These are phyloP conservation scores for Chrysemys picta DNA, from an alignment of 2,113 vertebrate species.

Conservation along the genomic window DNA sequence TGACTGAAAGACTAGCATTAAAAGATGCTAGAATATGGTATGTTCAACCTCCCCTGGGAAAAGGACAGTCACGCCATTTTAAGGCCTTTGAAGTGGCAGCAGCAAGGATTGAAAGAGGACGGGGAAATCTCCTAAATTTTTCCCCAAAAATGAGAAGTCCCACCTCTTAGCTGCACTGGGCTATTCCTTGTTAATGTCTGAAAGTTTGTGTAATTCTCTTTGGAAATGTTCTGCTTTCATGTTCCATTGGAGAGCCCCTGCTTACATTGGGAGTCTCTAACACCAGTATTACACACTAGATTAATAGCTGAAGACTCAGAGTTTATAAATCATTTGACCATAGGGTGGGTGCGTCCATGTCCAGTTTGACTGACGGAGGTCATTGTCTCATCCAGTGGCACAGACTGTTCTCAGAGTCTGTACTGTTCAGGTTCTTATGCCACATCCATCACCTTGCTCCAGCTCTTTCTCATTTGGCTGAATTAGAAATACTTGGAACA, in stretches of 20 bases:
- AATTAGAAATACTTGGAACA: slow-evolving; percentile 10
- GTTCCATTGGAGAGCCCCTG: background rate
- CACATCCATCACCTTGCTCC: background rate
- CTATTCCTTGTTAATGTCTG: background rate
- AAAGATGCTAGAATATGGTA: background rate
- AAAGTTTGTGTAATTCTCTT: background rate
- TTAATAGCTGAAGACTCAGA: background rate
- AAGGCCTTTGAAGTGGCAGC: background rate
- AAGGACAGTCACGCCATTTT: background rate
- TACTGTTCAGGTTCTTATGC: background rate
- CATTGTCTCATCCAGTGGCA: background rate
- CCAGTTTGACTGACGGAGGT: background rate
- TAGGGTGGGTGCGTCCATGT: background rate
- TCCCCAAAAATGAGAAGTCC: background rate
- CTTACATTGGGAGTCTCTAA: background rate
- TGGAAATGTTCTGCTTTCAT: background rate
- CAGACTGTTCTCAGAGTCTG: background rate
- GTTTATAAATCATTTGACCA: background rate
- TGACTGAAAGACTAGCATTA: background rate
- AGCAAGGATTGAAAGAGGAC: no score
- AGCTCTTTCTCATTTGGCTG: slow-evolving; percentile 5
- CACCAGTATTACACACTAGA: background rate
- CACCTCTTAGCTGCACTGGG: background rate
- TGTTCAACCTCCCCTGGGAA: background rate
- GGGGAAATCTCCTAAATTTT: background rate